Conservation (phyloP, 2,797 vertebrate species). For the Gila robusta region DNA sequence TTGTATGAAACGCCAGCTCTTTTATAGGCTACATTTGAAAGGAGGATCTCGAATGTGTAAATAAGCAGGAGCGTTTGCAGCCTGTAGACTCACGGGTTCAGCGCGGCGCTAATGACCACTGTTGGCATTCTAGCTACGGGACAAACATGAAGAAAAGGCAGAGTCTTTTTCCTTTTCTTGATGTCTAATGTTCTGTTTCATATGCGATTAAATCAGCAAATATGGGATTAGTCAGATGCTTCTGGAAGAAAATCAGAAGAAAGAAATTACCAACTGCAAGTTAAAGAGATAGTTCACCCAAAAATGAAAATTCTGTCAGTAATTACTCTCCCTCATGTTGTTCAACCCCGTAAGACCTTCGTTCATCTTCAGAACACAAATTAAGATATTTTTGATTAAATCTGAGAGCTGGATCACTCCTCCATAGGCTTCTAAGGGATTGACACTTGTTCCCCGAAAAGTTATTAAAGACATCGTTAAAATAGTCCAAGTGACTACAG, state of each 20-base stretch:
- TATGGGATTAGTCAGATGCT: constrained; percentile 15
- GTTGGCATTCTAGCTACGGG: not conserved
- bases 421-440: too few relatives aligned
- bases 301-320: too few relatives aligned
- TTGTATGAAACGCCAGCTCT: not conserved
- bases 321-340: too few relatives aligned
- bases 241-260: constrained; percentile 11
- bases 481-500: too few relatives aligned
- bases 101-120: not conserved
- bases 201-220: constrained; percentile 10
- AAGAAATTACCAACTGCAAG: not conserved
- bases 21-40: not conserved
- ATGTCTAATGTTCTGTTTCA: constrained; percentile 9
- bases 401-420: too few relatives aligned
- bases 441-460: too few relatives aligned
- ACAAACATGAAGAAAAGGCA: not conserved
- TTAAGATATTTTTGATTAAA: too few relatives aligned
- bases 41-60: not conserved
- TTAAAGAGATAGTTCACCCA: not conserved
- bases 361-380: too few relatives aligned
- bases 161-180: constrained; percentile 5
- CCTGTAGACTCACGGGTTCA: not conserved
- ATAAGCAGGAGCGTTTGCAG: not conserved
- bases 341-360: too few relatives aligned
- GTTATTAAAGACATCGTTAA: too few relatives aligned